These are phyloP conservation scores for Melanostoma mellinum DNA, from an alignment of 2,888 invertebrate species.

Conservation along the genomic window DNA sequence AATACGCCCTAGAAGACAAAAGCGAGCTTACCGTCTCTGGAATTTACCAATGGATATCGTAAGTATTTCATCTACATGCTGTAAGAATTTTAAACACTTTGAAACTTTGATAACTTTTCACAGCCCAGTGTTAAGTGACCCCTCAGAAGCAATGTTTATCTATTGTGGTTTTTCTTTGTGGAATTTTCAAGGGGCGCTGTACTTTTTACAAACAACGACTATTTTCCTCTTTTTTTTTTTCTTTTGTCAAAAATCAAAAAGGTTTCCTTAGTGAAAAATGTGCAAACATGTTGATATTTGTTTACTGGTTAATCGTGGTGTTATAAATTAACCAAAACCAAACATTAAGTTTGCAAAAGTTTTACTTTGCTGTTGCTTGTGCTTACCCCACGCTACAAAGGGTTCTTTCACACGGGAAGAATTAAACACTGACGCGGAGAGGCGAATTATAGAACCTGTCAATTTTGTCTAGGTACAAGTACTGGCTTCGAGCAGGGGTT, in stretches of 20 bases:
- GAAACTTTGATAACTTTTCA: constrained; percentile 42
- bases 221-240: constrained; percentile 39
- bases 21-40: constrained; percentile 95
- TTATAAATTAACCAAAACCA: constrained; percentile 61
- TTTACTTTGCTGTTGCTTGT: constrained; percentile 29
- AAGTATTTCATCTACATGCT: constrained; percentile 83
- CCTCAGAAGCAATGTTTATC: constrained; percentile 27
- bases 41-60: constrained; percentile 97
- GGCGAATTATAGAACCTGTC: constrained; percentile 28
- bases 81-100: constrained; percentile 57
- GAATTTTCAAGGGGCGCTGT: background rate
- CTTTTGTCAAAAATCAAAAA: constrained; percentile 13
- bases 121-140: constrained; percentile 11
- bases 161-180: background rate
- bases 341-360: constrained; percentile 40
- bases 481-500: constrained; percentile 22
- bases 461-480: constrained; percentile 25
- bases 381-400: constrained; percentile 2
- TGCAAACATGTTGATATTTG: constrained; percentile 74
- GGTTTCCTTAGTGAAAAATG: constrained; percentile 61
- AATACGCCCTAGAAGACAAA: constrained; percentile 92
- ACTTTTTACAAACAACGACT: constrained; percentile 52
- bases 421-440: constrained; percentile 27
- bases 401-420: constrained; percentile 22
- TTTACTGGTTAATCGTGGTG: constrained; percentile 65